Percentiles rank a stretch among this genome's conserved stretches.
phyloP scores from a whole-genome alignment of 1,140 invertebrate species.

The Samia ricini region DNA sequence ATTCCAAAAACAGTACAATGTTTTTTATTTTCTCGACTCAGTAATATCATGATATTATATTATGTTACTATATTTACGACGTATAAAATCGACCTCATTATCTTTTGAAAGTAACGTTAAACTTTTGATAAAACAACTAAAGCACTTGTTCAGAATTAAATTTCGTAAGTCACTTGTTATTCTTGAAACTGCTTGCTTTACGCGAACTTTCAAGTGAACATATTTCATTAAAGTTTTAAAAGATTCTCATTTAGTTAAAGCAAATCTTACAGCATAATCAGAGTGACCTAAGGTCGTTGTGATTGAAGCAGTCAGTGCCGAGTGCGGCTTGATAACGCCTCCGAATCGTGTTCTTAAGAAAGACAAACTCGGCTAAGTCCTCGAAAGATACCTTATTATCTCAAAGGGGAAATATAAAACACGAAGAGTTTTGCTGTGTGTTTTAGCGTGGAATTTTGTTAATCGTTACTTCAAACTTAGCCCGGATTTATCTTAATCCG shows the following conservation, averaged over 20 bases:
- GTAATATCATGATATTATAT: too few relatives aligned
- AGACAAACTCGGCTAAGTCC: conserved; percentile 23
- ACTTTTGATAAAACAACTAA: not conserved
- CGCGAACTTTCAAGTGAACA: conserved; percentile 16
- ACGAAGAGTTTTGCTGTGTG: conserved; percentile 1
- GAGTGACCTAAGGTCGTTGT: conserved; percentile 22
- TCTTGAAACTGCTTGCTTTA: not conserved
- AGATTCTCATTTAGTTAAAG: conserved; percentile 23
- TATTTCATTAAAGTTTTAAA: conserved; percentile 37
- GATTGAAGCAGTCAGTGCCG: conserved; percentile 8
- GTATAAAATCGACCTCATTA: not conserved
- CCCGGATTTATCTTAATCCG: conserved; percentile 3
- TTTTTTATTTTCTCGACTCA: too few relatives aligned
- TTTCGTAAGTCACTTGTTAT: not conserved
- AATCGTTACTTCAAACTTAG: conserved; percentile 10
- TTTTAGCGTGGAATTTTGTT: conserved; percentile 18
- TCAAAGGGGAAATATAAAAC: conserved; percentile 15
- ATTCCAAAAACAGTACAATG: too few relatives aligned
- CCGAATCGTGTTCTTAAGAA: conserved; percentile 19
- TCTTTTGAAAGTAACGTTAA: not conserved
- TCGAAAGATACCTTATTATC: conserved; percentile 26
- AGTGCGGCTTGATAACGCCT: conserved; percentile 18
- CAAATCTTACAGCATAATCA: conserved; percentile 20
- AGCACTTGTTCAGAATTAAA: not conserved
- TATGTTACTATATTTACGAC: too few relatives aligned